These are phyloP conservation scores for Protonibea diacanthus DNA, from an alignment of 2,797 vertebrate species.

Conservation along the genomic window DNA sequence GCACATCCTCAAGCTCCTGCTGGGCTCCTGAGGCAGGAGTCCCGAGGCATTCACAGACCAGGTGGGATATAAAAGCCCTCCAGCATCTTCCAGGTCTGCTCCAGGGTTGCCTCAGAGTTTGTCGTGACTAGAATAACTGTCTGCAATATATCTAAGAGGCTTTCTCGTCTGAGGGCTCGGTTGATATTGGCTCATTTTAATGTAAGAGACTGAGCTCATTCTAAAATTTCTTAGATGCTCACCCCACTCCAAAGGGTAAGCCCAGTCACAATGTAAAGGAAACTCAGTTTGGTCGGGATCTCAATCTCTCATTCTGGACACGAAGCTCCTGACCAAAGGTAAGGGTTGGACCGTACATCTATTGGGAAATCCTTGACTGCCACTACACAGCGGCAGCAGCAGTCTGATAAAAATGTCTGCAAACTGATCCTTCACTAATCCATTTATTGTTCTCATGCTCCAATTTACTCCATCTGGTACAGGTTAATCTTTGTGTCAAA, in stretches of 20 bases:
- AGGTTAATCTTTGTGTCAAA: background rate
- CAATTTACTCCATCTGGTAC: background rate
- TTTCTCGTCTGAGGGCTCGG: background rate
- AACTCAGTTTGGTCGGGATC: background rate
- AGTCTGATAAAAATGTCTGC: background rate
- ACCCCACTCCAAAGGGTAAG: background rate
- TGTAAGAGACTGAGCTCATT: background rate
- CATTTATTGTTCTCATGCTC: background rate
- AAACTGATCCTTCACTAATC: constrained; percentile 7
- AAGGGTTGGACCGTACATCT: background rate
- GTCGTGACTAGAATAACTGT: constrained; percentile 22
- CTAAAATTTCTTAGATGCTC: background rate
- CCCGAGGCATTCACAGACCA: constrained; percentile 39
- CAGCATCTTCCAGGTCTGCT: constrained; percentile 29
- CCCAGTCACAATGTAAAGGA: background rate
- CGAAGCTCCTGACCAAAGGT: background rate
- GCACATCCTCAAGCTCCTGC: constrained; percentile 19
- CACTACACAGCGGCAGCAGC: background rate
- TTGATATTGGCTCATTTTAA: background rate
- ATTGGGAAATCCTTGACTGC: background rate
- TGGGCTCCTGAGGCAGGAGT: constrained; percentile 23
- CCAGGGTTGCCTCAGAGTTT: constrained; percentile 25
- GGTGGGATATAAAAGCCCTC: constrained; percentile 41
- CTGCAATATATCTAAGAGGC: constrained; percentile 14
- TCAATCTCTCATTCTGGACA: background rate